These are phyloP conservation scores for Meteorus sp. DNA, from an alignment of 1,140 invertebrate species.

Conservation along the genomic window DNA sequence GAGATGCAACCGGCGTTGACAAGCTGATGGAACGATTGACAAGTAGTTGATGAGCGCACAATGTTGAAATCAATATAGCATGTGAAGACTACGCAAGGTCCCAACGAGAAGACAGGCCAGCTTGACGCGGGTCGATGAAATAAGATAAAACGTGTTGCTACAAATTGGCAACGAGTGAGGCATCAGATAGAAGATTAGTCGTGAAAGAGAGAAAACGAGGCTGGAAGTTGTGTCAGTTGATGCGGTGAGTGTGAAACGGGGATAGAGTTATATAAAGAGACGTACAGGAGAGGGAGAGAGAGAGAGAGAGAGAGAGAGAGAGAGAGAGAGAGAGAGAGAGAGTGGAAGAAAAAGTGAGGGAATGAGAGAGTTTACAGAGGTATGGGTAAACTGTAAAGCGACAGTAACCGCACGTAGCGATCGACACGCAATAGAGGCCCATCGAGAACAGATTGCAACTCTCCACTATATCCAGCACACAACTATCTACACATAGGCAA, in stretches of 20 bases:
- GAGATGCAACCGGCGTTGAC: too few species aligned
- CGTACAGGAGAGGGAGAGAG: neutral
- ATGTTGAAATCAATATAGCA: too few species aligned
- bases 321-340: conserved; percentile 19
- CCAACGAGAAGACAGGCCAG: too few species aligned
- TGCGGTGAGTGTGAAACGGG: neutral
- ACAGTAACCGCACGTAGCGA: conserved; percentile 44
- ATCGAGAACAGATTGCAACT: conserved; percentile 52
- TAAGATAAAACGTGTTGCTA: too few species aligned
- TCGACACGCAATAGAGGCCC: conserved; percentile 32
- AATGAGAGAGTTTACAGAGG: conserved; percentile 36
- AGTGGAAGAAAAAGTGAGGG: too few species aligned
- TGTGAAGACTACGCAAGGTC: too few species aligned
- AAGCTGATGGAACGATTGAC: too few species aligned
- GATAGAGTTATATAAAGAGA: neutral
- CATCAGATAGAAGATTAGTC: neutral
- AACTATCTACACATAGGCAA: too few species aligned
- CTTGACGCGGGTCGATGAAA: too few species aligned
- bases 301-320: conserved; percentile 25
- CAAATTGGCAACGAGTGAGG: too few species aligned
- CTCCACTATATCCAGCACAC: conserved; percentile 26
- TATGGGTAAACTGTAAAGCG: conserved; percentile 38
- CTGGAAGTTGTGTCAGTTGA: neutral
- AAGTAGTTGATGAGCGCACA: too few species aligned
- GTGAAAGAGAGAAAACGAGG: neutral